A percentile compares a stretch with the other conserved stretches of the same genome.
Evolutionary conservation across 2,113 vertebrate species (phyloP).

Genomic region (Conger conger): DNA sequence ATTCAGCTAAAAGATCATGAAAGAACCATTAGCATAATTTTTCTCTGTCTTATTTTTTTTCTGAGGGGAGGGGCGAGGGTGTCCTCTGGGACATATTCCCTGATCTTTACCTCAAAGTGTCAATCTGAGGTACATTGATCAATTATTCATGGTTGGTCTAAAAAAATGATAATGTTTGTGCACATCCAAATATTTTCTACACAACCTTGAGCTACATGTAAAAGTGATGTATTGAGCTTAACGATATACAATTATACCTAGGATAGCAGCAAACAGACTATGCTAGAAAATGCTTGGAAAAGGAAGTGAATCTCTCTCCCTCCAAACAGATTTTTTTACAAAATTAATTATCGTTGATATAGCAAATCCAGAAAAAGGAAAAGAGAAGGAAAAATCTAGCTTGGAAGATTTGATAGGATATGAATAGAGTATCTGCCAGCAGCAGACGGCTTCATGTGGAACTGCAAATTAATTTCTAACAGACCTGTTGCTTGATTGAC

Average conservation of each 20-base stretch:
- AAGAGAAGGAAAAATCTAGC: not conserved
- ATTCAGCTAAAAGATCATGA: slow-evolving; percentile 19
- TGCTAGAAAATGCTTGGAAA: not conserved
- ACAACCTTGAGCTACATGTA: not conserved
- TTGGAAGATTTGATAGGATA: not conserved
- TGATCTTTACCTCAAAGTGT: slow-evolving; percentile 5
- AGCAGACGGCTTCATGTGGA: not conserved
- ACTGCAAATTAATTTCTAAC: not conserved
- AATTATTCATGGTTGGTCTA: slow-evolving; percentile 1
- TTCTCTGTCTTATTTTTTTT: not conserved
- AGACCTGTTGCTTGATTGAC: not conserved
- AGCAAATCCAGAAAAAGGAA: not conserved
- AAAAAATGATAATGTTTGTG: not conserved
- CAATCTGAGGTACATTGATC: not conserved
- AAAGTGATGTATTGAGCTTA: not conserved
- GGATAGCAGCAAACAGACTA: not conserved
- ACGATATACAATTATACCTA: not conserved
- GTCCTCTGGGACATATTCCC: slow-evolving; percentile 12
- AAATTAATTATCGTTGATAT: not conserved
- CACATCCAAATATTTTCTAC: not conserved
- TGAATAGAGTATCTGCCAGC: not conserved
- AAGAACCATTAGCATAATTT: slow-evolving; percentile 7
- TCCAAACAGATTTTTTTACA: not conserved
- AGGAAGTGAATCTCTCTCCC: not conserved
- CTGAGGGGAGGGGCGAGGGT: not conserved